These are phyloP conservation scores for Trichogramma dendrolimi DNA, from an alignment of 2,888 invertebrate species.

Conservation along the genomic window DNA sequence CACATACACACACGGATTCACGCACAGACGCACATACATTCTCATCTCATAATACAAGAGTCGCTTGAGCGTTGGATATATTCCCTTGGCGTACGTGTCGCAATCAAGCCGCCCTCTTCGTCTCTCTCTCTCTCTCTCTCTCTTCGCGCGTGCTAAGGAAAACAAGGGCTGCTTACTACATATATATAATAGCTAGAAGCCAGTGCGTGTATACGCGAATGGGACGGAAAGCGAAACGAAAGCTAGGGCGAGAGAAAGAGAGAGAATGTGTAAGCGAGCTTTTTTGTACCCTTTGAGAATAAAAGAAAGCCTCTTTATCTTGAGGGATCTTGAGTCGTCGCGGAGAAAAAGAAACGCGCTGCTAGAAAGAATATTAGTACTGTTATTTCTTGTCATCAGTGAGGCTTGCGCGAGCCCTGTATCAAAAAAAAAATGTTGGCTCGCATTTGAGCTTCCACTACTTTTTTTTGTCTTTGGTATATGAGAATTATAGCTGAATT, in stretches of 20 bases:
- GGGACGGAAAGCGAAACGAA: background rate
- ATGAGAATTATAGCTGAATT: too few relatives aligned
- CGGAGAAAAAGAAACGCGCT: too few relatives aligned
- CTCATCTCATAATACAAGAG: too few relatives aligned
- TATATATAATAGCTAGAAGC: too few relatives aligned
- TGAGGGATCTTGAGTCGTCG: conserved; percentile 2
- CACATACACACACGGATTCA: too few relatives aligned
- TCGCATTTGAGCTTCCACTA: background rate
- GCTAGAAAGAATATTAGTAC: conserved; percentile 16
- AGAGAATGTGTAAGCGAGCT: conserved; percentile 5
- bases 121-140: conserved; percentile 5
- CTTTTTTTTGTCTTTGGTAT: background rate
- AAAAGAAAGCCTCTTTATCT: conserved; percentile 18
- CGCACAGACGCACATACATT: too few relatives aligned
- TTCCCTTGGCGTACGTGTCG: background rate
- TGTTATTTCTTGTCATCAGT: conserved; percentile 21
- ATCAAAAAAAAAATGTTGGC: background rate
- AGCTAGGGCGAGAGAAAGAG: conserved; percentile 9
- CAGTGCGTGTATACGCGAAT: background rate
- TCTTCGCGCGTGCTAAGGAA: background rate
- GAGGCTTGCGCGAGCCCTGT: background rate
- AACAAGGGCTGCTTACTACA: too few relatives aligned
- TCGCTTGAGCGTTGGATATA: too few relatives aligned
- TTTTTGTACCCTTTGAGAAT: conserved; percentile 2
- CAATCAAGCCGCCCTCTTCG: background rate